These are phyloP conservation scores for Cyprinodon brontotheroides DNA, from an alignment of 2,113 vertebrate species.

Conservation along the genomic window DNA sequence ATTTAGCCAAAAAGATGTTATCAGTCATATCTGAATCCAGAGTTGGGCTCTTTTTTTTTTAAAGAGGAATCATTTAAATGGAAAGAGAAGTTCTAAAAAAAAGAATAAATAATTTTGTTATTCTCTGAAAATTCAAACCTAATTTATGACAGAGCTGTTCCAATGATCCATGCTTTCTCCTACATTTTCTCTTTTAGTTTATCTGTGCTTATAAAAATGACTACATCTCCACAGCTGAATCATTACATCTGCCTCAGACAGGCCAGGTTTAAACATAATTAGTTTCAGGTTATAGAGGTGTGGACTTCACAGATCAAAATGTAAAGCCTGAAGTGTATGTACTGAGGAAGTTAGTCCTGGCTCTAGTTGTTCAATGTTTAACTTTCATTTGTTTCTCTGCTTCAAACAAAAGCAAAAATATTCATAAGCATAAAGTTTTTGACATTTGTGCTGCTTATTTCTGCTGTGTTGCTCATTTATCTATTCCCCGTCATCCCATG, in stretches of 20 bases:
- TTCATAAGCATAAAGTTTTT: too few species aligned
- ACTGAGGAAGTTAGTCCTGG: too few species aligned
- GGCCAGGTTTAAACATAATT: too few species aligned
- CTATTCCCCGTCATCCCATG: too few species aligned
- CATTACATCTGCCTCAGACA: not conserved
- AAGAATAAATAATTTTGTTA: not conserved
- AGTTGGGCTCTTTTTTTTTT: not conserved
- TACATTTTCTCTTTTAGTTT: not conserved
- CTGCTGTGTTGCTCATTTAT: too few species aligned
- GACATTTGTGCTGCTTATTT: too few species aligned
- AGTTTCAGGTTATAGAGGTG: too few species aligned
- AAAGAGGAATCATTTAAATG: slow-evolving; percentile 3
- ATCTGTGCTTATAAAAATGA: not conserved
- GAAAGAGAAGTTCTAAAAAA: not conserved
- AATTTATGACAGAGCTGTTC: not conserved
- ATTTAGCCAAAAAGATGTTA: slow-evolving; percentile 14
- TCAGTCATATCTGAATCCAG: not conserved
- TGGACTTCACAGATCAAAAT: not conserved
- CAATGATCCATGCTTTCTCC: not conserved
- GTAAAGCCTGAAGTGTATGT: too few species aligned
- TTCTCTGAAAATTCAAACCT: slow-evolving; percentile 3
- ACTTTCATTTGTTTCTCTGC: too few species aligned
- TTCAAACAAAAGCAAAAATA: too few species aligned
- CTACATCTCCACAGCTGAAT: not conserved
- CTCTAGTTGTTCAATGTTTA: too few species aligned